Base-by-base conservation (phyloP, 2,113 vertebrate genomes). In the Lophochroa leadbeateri region DNA sequence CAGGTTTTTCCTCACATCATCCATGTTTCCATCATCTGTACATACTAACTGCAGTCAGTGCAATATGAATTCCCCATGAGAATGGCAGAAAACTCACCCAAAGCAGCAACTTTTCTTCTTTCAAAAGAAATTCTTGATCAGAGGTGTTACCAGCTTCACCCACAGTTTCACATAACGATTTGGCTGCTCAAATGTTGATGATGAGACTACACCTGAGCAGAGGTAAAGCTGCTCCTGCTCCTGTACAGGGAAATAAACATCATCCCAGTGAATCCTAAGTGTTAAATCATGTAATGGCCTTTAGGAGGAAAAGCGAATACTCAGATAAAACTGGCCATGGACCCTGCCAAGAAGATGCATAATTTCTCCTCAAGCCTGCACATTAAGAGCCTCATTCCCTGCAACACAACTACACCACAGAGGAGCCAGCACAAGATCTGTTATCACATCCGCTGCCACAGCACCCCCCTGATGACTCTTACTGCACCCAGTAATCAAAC, bases 71-170 rank as follows among this genome's bases (percentile, higher is more conserved):
- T 69, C 52, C 50, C 29, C 46, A 1, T 25, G 46, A 50, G 27
- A 58, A 65, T 2, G 13, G 72, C 72, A 85, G 21, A 35, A 81
- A 64, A 91, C 82, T 95, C 82, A 96, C 92, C 77, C 67, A 75
- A 88, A 37, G 60, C 70, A 65, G 41, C 29, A 81, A 79, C 90
- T 92, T 92, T 60, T 69, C 52, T 35, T 37, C 86, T 81, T 92
- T 98, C 96, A 99, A 98, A 99, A 99, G 98, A 99, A 99, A 97
- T 99, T 99, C 98, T 99, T 99, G 95, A 99, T 99, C 86, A 99
- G 96, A 2, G 99, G 99, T 0, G 99, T 99, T 71, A 99, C 98
- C 86, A 99, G 97, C 96, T 99, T 99, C 91, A 99, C 99, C 99
- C 99, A 99, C 92, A 99, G 98, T 92, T 99, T 99, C 90, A 99